Percentiles rank a stretch among this genome's conserved stretches.
Evolutionary conservation across 2,888 invertebrate genomes (phyloP).

Genomic region (Blera fallax): DNA sequence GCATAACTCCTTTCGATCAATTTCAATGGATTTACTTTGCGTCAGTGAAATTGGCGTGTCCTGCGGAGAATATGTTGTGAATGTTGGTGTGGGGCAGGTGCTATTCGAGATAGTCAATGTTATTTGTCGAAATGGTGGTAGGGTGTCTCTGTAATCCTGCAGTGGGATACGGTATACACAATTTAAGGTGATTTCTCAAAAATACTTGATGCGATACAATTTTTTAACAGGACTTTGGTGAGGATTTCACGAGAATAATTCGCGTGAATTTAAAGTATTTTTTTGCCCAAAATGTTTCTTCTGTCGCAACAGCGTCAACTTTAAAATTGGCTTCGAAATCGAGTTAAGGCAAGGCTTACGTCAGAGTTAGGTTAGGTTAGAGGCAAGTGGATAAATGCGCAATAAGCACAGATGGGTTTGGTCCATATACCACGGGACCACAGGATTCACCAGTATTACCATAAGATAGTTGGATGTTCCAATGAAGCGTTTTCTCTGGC

Average conservation of each 20-base stretch:
- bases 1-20: conserved; percentile 71
- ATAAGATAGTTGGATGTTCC: too few species aligned
- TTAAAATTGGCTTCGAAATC: too few species aligned
- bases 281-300: too few species aligned
- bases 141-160: conserved; percentile 21
- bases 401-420: too few species aligned
- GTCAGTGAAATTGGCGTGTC: conserved; percentile 48
- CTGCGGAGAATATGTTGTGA: neutral
- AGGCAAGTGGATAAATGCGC: too few species aligned
- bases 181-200: neutral
- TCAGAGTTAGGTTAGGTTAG: too few species aligned
- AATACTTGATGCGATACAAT: neutral
- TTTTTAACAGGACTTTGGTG: neutral
- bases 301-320: too few species aligned
- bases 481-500: too few species aligned
- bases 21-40: conserved; percentile 71
- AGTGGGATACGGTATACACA: neutral
- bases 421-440: too few species aligned
- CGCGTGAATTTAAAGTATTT: too few species aligned
- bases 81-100: neutral
- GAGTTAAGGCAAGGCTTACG: too few species aligned
- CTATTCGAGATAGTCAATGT: conserved; percentile 8
- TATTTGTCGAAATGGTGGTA: conserved; percentile 1
- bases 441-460: too few species aligned
- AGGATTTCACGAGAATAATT: neutral